These are phyloP conservation scores for Gymnothorax javanicus DNA, from an alignment of 2,797 vertebrate species.

Conservation along the genomic window DNA sequence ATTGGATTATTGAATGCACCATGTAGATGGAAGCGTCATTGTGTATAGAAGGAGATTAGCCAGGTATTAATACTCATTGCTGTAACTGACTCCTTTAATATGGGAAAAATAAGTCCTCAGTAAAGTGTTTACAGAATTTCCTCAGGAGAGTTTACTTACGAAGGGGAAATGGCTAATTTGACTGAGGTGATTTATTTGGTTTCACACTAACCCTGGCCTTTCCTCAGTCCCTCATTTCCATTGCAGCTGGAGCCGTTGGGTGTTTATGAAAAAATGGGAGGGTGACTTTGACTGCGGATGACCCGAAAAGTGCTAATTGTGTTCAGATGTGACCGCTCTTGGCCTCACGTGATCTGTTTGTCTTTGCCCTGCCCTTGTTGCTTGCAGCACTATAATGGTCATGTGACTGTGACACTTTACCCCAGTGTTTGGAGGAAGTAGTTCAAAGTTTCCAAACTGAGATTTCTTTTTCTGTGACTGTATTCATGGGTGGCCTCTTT, in stretches of 20 bases:
- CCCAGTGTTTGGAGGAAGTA: neutral
- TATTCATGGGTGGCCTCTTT: neutral
- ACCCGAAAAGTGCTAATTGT: neutral
- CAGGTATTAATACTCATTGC: neutral
- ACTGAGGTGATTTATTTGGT: neutral
- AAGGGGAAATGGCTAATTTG: neutral
- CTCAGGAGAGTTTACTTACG: neutral
- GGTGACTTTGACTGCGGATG: neutral
- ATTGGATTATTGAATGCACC: neutral
- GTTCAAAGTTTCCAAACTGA: neutral
- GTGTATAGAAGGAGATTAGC: neutral
- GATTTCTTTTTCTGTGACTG: neutral
- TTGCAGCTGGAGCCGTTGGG: neutral
- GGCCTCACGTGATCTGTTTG: neutral
- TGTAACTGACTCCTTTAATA: neutral
- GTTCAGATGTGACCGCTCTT: conserved; percentile 11
- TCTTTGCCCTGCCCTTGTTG: neutral
- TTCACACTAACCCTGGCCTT: neutral
- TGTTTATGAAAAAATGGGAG: neutral
- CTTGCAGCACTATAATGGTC: neutral
- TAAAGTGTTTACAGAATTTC: neutral
- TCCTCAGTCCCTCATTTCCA: neutral
- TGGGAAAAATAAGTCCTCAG: neutral
- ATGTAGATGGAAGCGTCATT: neutral
- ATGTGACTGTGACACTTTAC: too few relatives aligned